Conservation (phyloP, 2,888 invertebrate species). For the Cheilosia pagana region DNA sequence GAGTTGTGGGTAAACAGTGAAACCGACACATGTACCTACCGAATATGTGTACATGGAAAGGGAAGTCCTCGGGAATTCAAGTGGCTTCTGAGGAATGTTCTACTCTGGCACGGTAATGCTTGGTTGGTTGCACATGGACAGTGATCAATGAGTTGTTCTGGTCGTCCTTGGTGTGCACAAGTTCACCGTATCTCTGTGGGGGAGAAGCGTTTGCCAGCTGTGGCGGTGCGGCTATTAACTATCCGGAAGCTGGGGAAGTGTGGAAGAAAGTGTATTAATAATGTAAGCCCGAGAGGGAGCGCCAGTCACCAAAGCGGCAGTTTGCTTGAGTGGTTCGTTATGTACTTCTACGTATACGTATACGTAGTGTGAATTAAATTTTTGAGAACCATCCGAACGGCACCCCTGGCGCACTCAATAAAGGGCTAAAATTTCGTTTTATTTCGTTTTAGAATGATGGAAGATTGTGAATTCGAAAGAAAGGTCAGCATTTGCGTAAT, state of each 20-base stretch:
- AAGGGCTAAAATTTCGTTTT: neutral
- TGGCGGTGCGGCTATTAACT: neutral
- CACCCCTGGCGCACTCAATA: neutral
- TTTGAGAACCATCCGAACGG: neutral
- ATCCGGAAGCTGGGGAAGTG: neutral
- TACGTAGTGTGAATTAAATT: neutral
- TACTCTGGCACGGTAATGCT: neutral
- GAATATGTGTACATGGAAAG: neutral
- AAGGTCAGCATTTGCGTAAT: too few species aligned
- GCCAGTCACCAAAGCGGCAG: conserved; percentile 1
- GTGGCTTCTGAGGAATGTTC: conserved; percentile 2
- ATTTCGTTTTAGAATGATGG: too few species aligned
- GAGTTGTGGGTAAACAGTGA: neutral
- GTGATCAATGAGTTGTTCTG: conserved; percentile 22
- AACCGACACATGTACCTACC: conserved; percentile 1
- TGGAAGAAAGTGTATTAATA: neutral
- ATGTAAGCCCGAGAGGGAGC: neutral
- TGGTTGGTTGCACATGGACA: conserved; percentile 11
- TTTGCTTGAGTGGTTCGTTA: conserved; percentile 10
- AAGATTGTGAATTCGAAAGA: too few species aligned
- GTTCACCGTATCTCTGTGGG: neutral
- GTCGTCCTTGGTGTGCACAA: neutral
- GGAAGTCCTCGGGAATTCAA: neutral
- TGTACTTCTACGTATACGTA: too few species aligned
- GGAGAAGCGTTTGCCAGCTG: neutral